phyloP scores from a whole-genome alignment of 1,140 invertebrate species.

The Latrodectus geometricus region DNA sequence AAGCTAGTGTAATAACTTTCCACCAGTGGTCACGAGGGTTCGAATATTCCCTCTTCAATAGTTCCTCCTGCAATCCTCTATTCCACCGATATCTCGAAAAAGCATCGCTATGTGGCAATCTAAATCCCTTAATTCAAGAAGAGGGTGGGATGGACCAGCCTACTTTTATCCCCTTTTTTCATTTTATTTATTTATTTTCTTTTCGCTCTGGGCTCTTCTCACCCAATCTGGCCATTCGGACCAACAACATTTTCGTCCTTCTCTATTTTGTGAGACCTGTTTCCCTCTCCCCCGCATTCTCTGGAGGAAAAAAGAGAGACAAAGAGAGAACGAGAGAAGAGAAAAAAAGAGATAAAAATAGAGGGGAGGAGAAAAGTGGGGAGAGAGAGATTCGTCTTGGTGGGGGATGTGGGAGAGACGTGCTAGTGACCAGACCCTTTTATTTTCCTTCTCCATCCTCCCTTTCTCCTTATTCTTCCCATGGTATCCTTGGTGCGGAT shows the following conservation, averaged over 20 bases:
- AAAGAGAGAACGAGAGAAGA: not conserved
- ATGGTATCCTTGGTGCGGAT: not conserved
- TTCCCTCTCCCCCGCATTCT: not conserved
- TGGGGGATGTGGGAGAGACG: not conserved
- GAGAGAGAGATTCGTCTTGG: not conserved
- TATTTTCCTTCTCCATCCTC: not conserved
- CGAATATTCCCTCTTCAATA: not conserved
- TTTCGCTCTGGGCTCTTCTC: not conserved
- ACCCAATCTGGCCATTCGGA: not conserved
- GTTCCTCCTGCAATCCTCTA: not conserved
- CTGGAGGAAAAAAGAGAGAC: not conserved
- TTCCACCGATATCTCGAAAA: not conserved
- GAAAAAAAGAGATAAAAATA: not conserved
- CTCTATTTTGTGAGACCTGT: not conserved
- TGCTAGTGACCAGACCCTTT: not conserved
- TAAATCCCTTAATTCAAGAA: not conserved
- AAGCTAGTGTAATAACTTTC: not conserved
- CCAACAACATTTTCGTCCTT: slow-evolving; percentile 1
- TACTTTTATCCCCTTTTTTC: not conserved
- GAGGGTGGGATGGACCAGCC: not conserved
- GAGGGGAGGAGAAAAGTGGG: no score
- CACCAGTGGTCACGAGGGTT: not conserved
- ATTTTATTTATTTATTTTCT: not conserved
- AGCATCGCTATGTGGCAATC: not conserved
- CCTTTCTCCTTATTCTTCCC: not conserved